Conservation (phyloP, 2,888 invertebrate species). For the Scaptomyza reducta region DNA sequence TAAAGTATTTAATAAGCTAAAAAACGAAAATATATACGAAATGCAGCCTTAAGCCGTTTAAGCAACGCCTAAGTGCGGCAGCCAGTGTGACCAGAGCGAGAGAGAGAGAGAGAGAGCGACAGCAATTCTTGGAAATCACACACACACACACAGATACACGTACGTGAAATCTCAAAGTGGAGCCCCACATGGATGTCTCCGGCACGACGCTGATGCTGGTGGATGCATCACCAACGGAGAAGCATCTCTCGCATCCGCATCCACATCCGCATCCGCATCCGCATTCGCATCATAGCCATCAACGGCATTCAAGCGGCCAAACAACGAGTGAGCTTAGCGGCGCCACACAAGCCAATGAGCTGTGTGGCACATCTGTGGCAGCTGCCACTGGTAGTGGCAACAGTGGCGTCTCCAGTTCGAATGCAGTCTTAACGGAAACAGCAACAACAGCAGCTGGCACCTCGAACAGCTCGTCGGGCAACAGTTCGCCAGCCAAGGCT, state of each 20-base stretch:
- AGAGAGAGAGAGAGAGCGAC: not conserved
- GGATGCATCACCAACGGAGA: conserved; percentile 58
- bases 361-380: conserved; percentile 1
- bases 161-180: conserved; percentile 17
- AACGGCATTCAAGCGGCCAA: conserved; percentile 38
- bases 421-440: conserved; percentile 16
- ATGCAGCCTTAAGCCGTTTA: conserved; percentile 18
- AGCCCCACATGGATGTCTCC: conserved; percentile 75
- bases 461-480: conserved; percentile 54
- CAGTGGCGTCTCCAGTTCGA: conserved; percentile 4
- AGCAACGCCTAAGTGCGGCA: conserved; percentile 2
- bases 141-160: not conserved
- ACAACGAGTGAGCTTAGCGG: conserved; percentile 19
- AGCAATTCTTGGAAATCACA: not conserved
- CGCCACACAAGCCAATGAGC: conserved; percentile 12
- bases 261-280: conserved; percentile 56
- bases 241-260: conserved; percentile 42
- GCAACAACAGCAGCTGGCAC: conserved; percentile 34
- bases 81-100: conserved; percentile 5
- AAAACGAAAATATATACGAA: not conserved
- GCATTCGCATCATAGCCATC: conserved; percentile 35
- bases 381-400: not conserved
- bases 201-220: conserved; percentile 74
- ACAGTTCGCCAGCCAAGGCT: conserved; percentile 53
- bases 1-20: conserved; percentile 28